Evolutionary conservation across 2,888 invertebrate species (phyloP).

Genomic region (Diaphora mendica): DNA sequence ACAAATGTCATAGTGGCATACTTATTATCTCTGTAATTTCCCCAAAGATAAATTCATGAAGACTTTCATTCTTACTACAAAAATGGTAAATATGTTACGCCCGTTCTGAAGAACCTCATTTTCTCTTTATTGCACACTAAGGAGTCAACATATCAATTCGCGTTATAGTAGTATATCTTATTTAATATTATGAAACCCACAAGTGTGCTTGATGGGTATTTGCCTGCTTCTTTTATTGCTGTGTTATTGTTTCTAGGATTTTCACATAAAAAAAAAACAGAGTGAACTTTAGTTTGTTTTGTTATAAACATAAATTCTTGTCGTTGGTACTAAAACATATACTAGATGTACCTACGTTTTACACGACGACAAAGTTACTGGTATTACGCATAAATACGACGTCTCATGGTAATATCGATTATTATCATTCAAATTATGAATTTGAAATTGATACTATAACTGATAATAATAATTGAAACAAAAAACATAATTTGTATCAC

Average conservation of each 20-base stretch:
- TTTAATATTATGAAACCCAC: not conserved
- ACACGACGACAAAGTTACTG: too few relatives aligned
- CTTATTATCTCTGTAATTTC: not conserved
- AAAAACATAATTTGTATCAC: too few relatives aligned
- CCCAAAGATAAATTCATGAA: not conserved
- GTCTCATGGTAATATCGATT: too few relatives aligned
- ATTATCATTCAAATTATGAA: too few relatives aligned
- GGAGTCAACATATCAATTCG: constrained; percentile 4
- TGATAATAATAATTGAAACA: too few relatives aligned
- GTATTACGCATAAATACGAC: too few relatives aligned
- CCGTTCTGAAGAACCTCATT: not conserved
- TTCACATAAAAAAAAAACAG: too few relatives aligned
- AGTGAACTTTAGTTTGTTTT: too few relatives aligned
- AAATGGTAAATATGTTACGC: not conserved
- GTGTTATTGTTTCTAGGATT: not conserved
- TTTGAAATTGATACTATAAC: too few relatives aligned
- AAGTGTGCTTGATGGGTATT: not conserved
- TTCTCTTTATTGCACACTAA: constrained; percentile 3
- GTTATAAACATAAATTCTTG: too few relatives aligned
- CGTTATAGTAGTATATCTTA: not conserved
- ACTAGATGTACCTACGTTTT: too few relatives aligned
- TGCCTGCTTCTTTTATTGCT: not conserved
- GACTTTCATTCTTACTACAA: not conserved
- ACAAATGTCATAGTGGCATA: not conserved
- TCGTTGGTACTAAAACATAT: too few relatives aligned